These are phyloP conservation scores for Oophaga sylvatica DNA, from an alignment of 2,797 vertebrate genomes.

Conservation along the genomic window DNA sequence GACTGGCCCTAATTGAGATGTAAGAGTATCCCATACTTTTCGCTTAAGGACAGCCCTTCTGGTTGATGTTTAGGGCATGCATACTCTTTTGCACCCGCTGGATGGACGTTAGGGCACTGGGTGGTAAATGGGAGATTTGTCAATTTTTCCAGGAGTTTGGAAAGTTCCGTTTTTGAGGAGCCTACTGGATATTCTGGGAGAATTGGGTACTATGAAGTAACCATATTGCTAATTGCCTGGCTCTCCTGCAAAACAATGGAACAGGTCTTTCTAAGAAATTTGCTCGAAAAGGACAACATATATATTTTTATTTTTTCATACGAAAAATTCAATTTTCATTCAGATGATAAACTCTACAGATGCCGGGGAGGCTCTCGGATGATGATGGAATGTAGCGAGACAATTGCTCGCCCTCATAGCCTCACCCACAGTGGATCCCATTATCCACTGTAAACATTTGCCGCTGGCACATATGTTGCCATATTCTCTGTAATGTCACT, in stretches of 20 bases:
- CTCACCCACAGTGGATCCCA: slow-evolving; percentile 22
- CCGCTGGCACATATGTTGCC: slow-evolving; percentile 23
- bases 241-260: not conserved
- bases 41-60: too few relatives aligned
- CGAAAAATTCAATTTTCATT: not conserved
- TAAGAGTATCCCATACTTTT: too few relatives aligned
- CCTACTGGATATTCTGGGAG: too few relatives aligned
- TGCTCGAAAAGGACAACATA: too few relatives aligned
- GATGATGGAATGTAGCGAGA: not conserved
- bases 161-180: too few relatives aligned
- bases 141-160: too few relatives aligned
- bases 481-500: slow-evolving; percentile 27
- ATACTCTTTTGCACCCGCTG: too few relatives aligned
- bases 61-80: too few relatives aligned
- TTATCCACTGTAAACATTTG: slow-evolving; percentile 48
- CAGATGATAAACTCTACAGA: not conserved
- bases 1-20: not conserved
- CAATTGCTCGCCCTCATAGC: slow-evolving; percentile 5
- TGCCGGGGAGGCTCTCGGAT: not conserved
- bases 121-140: too few relatives aligned
- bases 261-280: too few relatives aligned
- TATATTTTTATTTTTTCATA: not conserved
- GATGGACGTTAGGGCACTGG: too few relatives aligned
- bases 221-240: not conserved
- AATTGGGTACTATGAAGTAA: too few relatives aligned